These are phyloP conservation scores for Meteorus cinctellus DNA, from an alignment of 2,888 invertebrate species.

Conservation along the genomic window DNA sequence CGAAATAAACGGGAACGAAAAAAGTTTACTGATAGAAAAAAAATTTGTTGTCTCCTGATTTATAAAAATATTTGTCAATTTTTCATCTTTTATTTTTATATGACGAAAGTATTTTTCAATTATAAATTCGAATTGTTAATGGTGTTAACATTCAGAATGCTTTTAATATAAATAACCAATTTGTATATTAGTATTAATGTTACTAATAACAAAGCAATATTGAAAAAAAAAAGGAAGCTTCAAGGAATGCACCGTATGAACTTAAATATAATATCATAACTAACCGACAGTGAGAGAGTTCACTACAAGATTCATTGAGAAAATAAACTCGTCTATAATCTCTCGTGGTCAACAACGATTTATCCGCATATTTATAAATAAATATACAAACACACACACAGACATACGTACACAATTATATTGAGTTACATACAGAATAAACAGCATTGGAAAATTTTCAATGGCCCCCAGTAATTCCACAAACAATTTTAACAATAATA, in stretches of 20 bases:
- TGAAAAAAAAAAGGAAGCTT: background rate
- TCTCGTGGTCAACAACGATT: background rate
- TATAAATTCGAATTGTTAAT: background rate
- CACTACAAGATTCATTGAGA: slow-evolving; percentile 15
- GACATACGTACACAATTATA: background rate
- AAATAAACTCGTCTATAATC: background rate
- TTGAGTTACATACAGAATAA: background rate
- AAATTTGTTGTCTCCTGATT: too few species aligned
- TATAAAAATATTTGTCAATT: too few species aligned
- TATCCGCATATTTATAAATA: background rate
- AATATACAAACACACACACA: background rate
- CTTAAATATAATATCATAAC: background rate
- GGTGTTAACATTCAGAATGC: background rate
- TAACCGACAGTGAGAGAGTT: background rate
- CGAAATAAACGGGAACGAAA: background rate
- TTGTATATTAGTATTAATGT: background rate
- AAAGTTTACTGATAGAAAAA: background rate
- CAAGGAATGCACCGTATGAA: background rate
- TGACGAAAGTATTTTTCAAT: background rate
- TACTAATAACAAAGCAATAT: background rate
- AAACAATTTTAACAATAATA: background rate
- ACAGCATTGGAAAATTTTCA: background rate
- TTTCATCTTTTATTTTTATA: background rate
- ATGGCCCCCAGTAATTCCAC: background rate
- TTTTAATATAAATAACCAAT: background rate